Conservation (phyloP, 2,888 invertebrate species). For the Nematopogon swammerdamellus region DNA sequence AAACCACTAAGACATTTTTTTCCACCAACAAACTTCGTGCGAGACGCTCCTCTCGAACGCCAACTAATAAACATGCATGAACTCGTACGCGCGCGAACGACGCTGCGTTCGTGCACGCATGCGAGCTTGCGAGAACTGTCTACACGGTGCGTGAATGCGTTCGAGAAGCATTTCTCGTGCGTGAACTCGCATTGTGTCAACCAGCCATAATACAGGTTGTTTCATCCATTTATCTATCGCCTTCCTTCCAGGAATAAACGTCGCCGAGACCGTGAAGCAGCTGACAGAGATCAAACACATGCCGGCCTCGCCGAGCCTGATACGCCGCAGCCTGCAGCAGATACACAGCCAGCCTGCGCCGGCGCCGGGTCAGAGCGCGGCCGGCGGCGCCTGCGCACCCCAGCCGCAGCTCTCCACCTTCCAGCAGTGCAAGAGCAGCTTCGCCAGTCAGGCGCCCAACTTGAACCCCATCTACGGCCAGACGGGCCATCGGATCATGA, state of each 20-base stretch:
- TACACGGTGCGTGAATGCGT: no score
- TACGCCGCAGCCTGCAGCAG: conserved; percentile 52
- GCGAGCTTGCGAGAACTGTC: no score
- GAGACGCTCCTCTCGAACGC: no score
- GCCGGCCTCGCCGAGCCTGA: conserved; percentile 78
- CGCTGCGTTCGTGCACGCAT: no score
- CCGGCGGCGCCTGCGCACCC: conserved; percentile 14
- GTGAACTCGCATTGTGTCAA: no score
- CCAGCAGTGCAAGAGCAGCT: conserved; percentile 41
- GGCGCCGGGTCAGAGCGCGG: conserved; percentile 13
- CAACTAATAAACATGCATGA: no score
- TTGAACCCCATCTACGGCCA: conserved; percentile 50
- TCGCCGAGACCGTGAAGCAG: conserved; percentile 84
- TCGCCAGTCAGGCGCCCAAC: conserved; percentile 37
- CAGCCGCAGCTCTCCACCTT: conserved; percentile 29
- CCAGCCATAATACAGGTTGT: conserved; percentile 12
- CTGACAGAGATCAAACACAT: conserved; percentile 82
- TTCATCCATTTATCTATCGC: no score
- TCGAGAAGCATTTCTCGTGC: no score
- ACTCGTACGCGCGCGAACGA: no score
- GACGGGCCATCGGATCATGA: conserved; percentile 39
- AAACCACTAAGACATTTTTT: no score
- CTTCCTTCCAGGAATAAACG: conserved; percentile 52
- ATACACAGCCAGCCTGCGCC: conserved; percentile 26
- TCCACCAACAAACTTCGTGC: no score